Evolutionary conservation across 2,797 vertebrate species (phyloP).

Genomic region (Onychomys leucogaster): DNA sequence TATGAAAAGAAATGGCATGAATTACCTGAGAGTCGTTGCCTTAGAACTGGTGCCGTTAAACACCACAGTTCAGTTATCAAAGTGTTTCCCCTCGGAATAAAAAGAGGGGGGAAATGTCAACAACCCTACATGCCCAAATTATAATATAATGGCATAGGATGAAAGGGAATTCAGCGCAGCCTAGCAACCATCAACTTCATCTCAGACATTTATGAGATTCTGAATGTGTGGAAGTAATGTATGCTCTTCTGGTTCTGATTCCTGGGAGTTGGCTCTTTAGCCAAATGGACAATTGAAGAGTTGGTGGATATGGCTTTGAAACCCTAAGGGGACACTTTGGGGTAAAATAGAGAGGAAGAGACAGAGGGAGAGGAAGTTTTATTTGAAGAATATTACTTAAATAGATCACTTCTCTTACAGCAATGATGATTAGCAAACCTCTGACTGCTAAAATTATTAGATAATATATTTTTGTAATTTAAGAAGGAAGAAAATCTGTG

Average conservation of each 20-base stretch:
- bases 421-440: conserved; percentile 8
- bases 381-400: conserved; percentile 44
- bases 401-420: conserved; percentile 35
- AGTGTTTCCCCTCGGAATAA: conserved; percentile 5
- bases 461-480: conserved; percentile 45
- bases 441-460: conserved; percentile 37
- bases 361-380: not conserved
- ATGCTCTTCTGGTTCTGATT: not conserved
- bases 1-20: conserved; percentile 38
- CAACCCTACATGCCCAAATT: conserved; percentile 56
- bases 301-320: conserved; percentile 51
- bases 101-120: not conserved
- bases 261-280: not conserved
- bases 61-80: conserved; percentile 20
- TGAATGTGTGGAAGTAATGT: not conserved
- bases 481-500: conserved; percentile 50
- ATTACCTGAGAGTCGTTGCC: conserved; percentile 35
- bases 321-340: conserved; percentile 8
- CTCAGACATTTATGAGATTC: conserved; percentile 52
- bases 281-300: conserved; percentile 23
- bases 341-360: not conserved
- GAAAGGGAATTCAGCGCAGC: conserved; percentile 37
- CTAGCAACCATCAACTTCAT: conserved; percentile 16
- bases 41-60: conserved; percentile 50
- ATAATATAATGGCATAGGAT: conserved; percentile 30